Conservation (phyloP, 2,113 vertebrate genomes). For the Glaucidium brasilianum region DNA sequence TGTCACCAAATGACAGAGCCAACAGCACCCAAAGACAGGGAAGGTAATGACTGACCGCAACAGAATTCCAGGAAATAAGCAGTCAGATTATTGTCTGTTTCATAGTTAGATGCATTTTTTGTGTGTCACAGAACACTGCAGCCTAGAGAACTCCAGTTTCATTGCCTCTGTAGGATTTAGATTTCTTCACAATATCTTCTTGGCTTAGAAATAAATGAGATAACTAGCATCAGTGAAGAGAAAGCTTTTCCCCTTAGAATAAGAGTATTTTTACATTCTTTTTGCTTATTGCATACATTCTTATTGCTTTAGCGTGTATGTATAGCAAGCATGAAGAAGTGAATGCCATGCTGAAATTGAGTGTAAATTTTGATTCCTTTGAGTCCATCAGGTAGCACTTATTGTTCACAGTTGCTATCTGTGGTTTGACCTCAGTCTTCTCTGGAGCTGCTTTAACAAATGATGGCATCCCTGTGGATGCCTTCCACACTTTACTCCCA, state of each 20-base stretch:
- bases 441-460: background rate
- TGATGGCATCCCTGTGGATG: background rate
- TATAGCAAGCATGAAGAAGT: background rate
- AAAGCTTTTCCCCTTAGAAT: background rate
- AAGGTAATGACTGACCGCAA: background rate
- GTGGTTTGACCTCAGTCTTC: background rate
- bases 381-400: background rate
- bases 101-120: background rate
- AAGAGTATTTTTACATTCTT: background rate
- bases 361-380: background rate
- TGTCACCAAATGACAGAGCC: background rate
- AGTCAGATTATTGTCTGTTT: background rate
- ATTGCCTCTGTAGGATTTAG: background rate
- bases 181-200: background rate
- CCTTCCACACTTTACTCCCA: background rate
- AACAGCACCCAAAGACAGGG: background rate
- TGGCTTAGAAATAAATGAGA: background rate
- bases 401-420: background rate
- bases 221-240: background rate
- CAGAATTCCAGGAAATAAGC: background rate
- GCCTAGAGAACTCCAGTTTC: background rate
- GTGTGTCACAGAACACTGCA: background rate
- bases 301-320: background rate
- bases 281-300: background rate
- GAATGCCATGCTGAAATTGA: background rate